phyloP scores from a whole-genome alignment of 2,797 vertebrate genomes.

The Poecile montanus region DNA sequence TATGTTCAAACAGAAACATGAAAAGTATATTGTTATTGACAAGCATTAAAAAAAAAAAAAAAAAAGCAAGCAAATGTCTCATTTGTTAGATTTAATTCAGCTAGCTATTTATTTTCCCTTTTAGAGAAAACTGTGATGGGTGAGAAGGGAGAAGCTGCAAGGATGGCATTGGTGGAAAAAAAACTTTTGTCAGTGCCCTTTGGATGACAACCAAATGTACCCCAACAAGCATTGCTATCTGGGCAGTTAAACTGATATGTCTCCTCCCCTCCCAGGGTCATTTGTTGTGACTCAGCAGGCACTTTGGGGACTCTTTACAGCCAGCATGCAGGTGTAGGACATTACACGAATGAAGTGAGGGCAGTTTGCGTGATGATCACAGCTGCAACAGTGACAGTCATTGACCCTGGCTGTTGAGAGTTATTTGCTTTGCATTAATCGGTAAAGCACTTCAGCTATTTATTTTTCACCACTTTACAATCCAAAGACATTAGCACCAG shows the following conservation, averaged over 20 bases:
- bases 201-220: conserved; percentile 3
- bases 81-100: background rate
- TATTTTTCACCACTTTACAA: conserved; percentile 43
- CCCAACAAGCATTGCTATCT: background rate
- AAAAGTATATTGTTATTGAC: conserved; percentile 13
- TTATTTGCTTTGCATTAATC: conserved; percentile 63
- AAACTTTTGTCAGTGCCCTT: background rate
- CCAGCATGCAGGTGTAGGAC: conserved; percentile 40
- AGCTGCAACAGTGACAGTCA: conserved; percentile 53
- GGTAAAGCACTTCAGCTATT: conserved; percentile 45
- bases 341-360: conserved; percentile 39
- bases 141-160: background rate
- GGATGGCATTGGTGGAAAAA: background rate
- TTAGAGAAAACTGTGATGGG: background rate
- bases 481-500: conserved; percentile 30
- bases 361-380: conserved; percentile 14
- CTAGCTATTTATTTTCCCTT: background rate
- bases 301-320: conserved; percentile 26
- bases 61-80: background rate
- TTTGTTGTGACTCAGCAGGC: conserved; percentile 38
- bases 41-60: background rate
- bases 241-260: background rate
- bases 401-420: conserved; percentile 48
- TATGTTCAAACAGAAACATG: background rate
- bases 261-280: background rate